A percentile compares a stretch with the other conserved stretches of the same genome.
phyloP scores from a whole-genome alignment of 1,140 invertebrate species.

The Tyrophagus putrescentiae region DNA sequence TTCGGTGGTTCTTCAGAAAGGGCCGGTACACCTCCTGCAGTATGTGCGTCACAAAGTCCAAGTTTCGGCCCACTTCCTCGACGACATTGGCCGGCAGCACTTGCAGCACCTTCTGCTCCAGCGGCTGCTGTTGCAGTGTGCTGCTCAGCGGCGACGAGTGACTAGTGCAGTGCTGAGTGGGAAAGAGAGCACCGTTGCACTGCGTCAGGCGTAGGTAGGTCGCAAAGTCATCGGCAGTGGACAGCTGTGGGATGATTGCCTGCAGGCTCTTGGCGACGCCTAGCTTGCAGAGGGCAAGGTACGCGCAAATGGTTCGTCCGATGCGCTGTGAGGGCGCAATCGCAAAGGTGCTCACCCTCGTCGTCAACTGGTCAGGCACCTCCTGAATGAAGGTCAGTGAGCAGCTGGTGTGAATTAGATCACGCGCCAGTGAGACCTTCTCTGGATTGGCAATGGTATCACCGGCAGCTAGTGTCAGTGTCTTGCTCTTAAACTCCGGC shows the following conservation, averaged over 20 bases:
- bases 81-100: background rate
- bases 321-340: background rate
- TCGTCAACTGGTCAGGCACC: background rate
- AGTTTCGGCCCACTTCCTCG: conserved; percentile 1
- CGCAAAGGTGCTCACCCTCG: background rate
- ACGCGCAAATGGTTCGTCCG: background rate
- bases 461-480: background rate
- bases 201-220: background rate
- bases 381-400: background rate
- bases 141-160: background rate
- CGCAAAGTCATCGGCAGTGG: background rate
- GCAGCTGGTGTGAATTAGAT: background rate
- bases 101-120: too few relatives aligned
- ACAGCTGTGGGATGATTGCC: background rate
- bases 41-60: background rate
- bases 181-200: background rate
- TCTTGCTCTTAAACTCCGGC: background rate
- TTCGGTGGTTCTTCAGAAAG: conserved; percentile 12
- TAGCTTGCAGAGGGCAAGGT: background rate
- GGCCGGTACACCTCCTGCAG: conserved; percentile 2
- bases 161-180: background rate
- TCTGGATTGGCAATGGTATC: too few relatives aligned
- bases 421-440: too few relatives aligned
- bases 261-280: background rate
- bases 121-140: background rate